Conservation (phyloP, 2,797 vertebrate species). For the Prunella strophiata region DNA sequence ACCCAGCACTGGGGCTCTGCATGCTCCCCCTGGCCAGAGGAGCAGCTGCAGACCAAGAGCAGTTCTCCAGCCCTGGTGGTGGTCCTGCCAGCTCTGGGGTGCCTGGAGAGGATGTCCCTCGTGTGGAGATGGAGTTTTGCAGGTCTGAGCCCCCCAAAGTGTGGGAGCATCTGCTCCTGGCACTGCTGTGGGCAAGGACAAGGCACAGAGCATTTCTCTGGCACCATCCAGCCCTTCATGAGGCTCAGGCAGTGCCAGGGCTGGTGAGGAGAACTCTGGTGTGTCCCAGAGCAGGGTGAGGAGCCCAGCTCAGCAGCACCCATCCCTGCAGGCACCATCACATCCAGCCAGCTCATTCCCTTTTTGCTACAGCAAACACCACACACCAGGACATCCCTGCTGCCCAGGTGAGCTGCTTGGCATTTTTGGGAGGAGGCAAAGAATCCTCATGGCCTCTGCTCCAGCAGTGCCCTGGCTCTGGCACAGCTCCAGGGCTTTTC, state of each 20-base stretch:
- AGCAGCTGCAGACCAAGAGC: neutral
- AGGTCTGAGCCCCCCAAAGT: neutral
- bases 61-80: neutral
- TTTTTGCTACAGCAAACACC: neutral
- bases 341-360: fast-evolving
- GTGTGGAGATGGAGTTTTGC: fast-evolving
- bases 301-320: neutral
- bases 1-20: neutral
- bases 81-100: neutral
- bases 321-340: neutral
- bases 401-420: neutral
- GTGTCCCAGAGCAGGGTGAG: neutral
- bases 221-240: neutral
- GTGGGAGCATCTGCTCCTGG: neutral
- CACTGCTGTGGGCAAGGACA: fast-evolving
- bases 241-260: neutral
- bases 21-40: neutral
- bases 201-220: fast-evolving
- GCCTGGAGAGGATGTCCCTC: neutral
- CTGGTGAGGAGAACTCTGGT: no score
- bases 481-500: neutral
- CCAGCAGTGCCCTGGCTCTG: neutral
- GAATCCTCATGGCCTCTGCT: neutral
- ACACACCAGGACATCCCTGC: neutral
- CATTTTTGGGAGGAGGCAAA: neutral